A percentile compares a stretch with the other conserved stretches of the same genome.
Evolutionary conservation across 2,888 invertebrate genomes (phyloP).

Genomic region (Drosophila colorata): DNA sequence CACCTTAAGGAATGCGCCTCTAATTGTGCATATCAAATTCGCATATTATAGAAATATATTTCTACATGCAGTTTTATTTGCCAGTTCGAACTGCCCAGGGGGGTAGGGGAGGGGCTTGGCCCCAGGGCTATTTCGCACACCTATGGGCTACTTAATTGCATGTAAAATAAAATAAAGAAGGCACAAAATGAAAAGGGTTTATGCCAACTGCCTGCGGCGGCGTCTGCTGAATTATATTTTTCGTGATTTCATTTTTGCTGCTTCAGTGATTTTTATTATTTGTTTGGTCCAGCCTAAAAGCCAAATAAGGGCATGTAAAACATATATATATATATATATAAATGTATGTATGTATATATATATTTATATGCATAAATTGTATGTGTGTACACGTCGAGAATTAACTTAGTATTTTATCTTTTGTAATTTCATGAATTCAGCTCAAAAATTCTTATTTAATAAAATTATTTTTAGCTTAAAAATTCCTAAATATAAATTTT

Average conservation of each 20-base stretch:
- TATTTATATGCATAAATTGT: too few species aligned
- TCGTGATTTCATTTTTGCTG: constrained; percentile 65
- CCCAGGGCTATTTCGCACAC: constrained; percentile 13
- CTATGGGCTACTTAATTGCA: constrained; percentile 58
- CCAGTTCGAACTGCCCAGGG: constrained; percentile 18
- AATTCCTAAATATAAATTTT: too few species aligned
- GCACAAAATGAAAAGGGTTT: not conserved
- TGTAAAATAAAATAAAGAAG: constrained; percentile 17
- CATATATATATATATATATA: not conserved
- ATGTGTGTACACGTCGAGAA: too few species aligned
- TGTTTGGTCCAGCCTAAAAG: not conserved
- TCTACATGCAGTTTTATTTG: not conserved
- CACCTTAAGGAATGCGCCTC: constrained; percentile 3
- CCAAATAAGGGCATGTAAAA: constrained; percentile 1
- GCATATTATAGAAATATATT: not conserved
- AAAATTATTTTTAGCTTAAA: too few species aligned
- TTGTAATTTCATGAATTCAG: too few species aligned
- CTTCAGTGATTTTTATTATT: constrained; percentile 50
- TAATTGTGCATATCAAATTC: constrained; percentile 46
- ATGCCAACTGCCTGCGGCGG: constrained; percentile 15
- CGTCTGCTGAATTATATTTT: constrained; percentile 2
- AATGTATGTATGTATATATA: too few species aligned
- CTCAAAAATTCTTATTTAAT: too few species aligned
- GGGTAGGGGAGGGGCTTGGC: not conserved
- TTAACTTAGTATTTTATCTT: too few species aligned